phyloP scores from a whole-genome alignment of 1,140 invertebrate genomes.

The Ips typographus region DNA sequence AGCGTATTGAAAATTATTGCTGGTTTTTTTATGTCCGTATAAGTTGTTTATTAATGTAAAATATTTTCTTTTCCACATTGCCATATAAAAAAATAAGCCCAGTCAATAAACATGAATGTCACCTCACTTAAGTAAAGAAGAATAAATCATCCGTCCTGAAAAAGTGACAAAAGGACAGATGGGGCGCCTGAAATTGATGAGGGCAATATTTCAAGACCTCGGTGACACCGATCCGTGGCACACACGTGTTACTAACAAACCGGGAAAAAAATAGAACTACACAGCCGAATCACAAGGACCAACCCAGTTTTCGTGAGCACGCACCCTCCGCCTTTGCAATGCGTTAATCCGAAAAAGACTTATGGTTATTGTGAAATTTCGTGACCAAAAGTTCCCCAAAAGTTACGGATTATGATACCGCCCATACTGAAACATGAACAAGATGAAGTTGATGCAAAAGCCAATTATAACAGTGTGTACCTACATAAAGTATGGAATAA shows the following conservation, averaged over 20 bases:
- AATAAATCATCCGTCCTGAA: constrained; percentile 8
- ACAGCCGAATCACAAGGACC: constrained; percentile 1
- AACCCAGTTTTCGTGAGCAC: background rate
- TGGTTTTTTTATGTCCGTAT: too few species aligned
- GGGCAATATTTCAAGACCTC: constrained; percentile 11
- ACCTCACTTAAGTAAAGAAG: background rate
- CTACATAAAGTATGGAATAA: too few species aligned
- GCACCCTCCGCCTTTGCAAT: background rate
- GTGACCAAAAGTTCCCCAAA: background rate
- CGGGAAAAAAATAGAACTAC: constrained; percentile 1
- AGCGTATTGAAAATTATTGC: too few species aligned
- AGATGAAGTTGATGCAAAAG: too few species aligned
- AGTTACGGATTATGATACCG: background rate
- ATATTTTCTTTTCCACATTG: too few species aligned
- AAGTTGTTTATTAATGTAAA: too few species aligned
- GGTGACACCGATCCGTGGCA: background rate
- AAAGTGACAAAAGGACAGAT: constrained; percentile 9
- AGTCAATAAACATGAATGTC: too few species aligned
- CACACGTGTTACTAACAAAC: constrained; percentile 1
- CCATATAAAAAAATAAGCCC: too few species aligned
- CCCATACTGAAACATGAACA: too few species aligned
- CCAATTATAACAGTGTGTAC: too few species aligned
- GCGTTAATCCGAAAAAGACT: constrained; percentile 6
- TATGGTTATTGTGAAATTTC: constrained; percentile 8
- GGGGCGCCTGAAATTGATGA: constrained; percentile 9